Evolutionary conservation across 2,888 invertebrate species (phyloP), one percentile per base, ranked within the genome.

Genomic region (Miltochrista miniata): DNA sequence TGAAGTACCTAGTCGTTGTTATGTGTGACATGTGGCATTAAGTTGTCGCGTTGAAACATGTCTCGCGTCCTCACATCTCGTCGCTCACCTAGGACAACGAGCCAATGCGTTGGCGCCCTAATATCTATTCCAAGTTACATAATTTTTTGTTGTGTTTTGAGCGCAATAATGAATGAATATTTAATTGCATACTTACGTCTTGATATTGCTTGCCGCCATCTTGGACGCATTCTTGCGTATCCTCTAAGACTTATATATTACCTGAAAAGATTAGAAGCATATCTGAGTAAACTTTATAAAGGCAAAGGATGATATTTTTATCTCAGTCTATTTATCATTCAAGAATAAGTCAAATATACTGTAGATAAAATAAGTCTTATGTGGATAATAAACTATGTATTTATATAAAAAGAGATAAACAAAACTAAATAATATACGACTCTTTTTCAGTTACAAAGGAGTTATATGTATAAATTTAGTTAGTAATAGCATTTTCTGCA

Each of bases 131-230:
- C n/a, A 24, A 24, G 18, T 24, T 24, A 24, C 18, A n/a, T 5
- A 24, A 24, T 5, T 4, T 24, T 4, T 24, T 24, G 18, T 5
- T 24, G 18, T 5, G 18, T 24, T 24, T 24, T 24, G 3, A 24
- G 18, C 18, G 33, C 10, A 33, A 33, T 10, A 33, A 24, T 24
- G 5, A 24, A 24, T 24, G 18, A 24, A 24, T 24, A 24, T 24
- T 24, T 24, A 24, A 31, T 31, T 7, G 11, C 31, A 31, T 29
- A 84, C 89, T 87, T 79, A 89, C 89, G 56, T 76, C 79, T 87
- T 44, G 87, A 79, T 68, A 89, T 70, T 52, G 72, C 79, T 52
- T 75, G 66, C 35, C 86, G 73, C 89, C 89, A 89, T 89, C 81
- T 74, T 71, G 85, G 81, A 81, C 85, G 61, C 88, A 88, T 88